Base-by-base conservation (phyloP, 2,797 vertebrate genomes). In the Neomorphus geoffroyi region DNA sequence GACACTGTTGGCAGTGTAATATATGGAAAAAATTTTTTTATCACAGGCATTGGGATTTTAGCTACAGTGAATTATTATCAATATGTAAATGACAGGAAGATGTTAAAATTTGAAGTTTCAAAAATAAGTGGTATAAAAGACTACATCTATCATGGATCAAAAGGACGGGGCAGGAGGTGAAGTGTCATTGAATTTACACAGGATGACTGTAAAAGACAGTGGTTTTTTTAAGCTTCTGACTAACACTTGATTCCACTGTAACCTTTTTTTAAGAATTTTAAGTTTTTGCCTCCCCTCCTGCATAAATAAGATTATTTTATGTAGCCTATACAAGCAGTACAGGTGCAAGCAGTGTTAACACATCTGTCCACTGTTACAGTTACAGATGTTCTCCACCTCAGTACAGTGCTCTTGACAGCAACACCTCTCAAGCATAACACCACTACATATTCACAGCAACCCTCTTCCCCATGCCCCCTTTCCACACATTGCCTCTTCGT, bases 281-380 rank as follows among this genome's bases (percentile, higher is more conserved):
- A 80, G 50, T 35, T 0, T 0, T 45, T 1, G 4, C 4, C 24
- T 37, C 22, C 18, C 9, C 30, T 5, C n/a, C 11, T 2, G 0
- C 39, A 69, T 10, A 33, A 75, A 82, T 45, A 27, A 89, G 30
- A 75, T 75, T 73, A 50, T 60, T 88, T 95, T 60, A 65, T 39
- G 46, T 71, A 64, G 32, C 60, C 17, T 61, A 78, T 33, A 71
- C 18, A 70, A 72, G 58, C 24, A 85, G 27, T 77, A 73, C 32
- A 86, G 2, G 9, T 17, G 18, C 1, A 5, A 45, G 21, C 35
- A 80, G 54, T 4, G 8, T 53, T 73, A 90, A 65, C 39, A 60
- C 9, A 54, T 43, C n/a, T 73, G 22, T 30, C 39, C 19, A 15
- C 39, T 58, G 9, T 67, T 66, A 57, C 69, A 64, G n/a, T 37